Percentiles rank a stretch among this genome's conserved stretches.
Evolutionary conservation across 2,113 vertebrate genomes (phyloP).

Genomic region (Hirundichthys speculiger): DNA sequence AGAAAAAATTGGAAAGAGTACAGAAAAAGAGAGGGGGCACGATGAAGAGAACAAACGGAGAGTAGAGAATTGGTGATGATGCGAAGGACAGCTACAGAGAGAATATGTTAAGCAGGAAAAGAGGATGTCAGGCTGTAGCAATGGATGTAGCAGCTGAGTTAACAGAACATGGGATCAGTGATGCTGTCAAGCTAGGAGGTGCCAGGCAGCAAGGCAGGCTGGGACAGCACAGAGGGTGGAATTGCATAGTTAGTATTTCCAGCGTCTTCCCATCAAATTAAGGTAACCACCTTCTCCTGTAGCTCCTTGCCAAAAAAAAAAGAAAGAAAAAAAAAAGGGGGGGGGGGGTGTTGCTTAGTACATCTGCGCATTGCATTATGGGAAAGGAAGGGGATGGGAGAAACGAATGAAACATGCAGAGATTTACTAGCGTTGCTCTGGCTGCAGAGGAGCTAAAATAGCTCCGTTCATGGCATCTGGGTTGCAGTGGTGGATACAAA

Average conservation of each 20-base stretch:
- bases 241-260: constrained; percentile 38
- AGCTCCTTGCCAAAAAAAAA: constrained; percentile 26
- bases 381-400: constrained; percentile 59
- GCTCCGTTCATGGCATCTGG: constrained; percentile 49
- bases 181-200: constrained; percentile 61
- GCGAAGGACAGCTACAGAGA: constrained; percentile 39
- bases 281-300: constrained; percentile 36
- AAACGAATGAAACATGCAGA: constrained; percentile 59
- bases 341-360: constrained; percentile 50
- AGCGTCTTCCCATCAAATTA: constrained; percentile 29
- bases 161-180: constrained; percentile 66
- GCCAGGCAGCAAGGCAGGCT: constrained; percentile 57
- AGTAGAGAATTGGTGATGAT: background rate
- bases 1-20: background rate
- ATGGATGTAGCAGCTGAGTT: constrained; percentile 57
- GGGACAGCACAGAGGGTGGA: constrained; percentile 40
- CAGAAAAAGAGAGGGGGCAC: background rate
- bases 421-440: constrained; percentile 65
- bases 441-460: constrained; percentile 66
- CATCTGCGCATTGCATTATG: constrained; percentile 69
- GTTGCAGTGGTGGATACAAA: constrained; percentile 39
- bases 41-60: background rate
- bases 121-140: constrained; percentile 36
- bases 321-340: background rate
- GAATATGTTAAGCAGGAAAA: constrained; percentile 48